Conservation (phyloP, 2,113 vertebrate species). For the Gambusia affinis region DNA sequence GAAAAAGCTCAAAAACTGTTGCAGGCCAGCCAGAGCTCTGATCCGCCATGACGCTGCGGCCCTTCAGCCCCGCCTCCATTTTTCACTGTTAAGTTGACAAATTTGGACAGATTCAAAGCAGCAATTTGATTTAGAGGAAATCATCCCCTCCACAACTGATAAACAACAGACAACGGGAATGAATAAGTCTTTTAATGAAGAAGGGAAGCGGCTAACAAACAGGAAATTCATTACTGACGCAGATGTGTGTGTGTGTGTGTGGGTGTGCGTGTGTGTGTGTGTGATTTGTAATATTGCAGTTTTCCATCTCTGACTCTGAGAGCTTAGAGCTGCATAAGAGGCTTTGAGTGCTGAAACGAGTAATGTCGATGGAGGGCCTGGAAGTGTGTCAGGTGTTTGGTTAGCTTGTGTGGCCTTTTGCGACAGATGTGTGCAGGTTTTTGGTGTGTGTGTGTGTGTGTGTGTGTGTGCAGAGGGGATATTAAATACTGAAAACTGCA, state of each 20-base stretch:
- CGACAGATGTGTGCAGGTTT: conserved; percentile 51
- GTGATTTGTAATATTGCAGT: conserved; percentile 65
- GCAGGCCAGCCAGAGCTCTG: background rate
- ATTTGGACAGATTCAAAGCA: conserved; percentile 28
- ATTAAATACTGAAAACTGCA: conserved; percentile 77
- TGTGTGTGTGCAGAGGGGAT: conserved; percentile 29
- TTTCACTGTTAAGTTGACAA: conserved; percentile 25
- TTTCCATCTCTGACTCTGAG: conserved; percentile 72
- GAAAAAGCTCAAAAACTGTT: background rate
- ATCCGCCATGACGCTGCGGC: background rate
- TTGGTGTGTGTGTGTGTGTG: background rate
- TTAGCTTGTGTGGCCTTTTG: conserved; percentile 32
- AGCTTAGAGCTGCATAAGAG: conserved; percentile 78
- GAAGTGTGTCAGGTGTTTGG: conserved; percentile 38
- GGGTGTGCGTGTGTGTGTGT: conserved; percentile 13
- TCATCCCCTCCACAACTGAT: conserved; percentile 42
- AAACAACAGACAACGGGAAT: conserved; percentile 33
- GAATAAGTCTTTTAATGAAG: conserved; percentile 52
- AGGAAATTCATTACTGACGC: conserved; percentile 51
- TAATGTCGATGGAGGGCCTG: conserved; percentile 69
- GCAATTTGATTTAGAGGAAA: conserved; percentile 49
- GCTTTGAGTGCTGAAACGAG: conserved; percentile 77
- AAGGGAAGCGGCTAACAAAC: conserved; percentile 59
- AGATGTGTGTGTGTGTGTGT: conserved; percentile 10
- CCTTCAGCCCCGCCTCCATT: conserved; percentile 25